These are phyloP conservation scores for Cyphomyrmex costatus DNA, from an alignment of 1,140 invertebrate species.

Conservation along the genomic window DNA sequence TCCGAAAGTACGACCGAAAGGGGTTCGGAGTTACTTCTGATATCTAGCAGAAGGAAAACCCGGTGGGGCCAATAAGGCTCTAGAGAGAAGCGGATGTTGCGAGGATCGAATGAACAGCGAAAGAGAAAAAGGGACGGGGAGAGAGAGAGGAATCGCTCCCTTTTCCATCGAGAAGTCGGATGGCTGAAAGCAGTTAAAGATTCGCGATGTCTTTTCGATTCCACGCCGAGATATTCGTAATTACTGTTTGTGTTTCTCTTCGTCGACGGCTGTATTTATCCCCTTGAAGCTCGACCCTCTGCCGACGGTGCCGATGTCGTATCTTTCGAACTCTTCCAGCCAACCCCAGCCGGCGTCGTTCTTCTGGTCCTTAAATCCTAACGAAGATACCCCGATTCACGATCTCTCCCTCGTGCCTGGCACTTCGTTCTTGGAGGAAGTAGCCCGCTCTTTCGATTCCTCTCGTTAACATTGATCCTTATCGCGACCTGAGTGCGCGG, in stretches of 20 bases:
- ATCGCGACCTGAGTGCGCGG: conserved; percentile 63
- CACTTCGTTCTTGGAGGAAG: conserved; percentile 25
- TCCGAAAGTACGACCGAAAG: conserved; percentile 85
- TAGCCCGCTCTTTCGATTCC: conserved; percentile 57
- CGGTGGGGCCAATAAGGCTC: conserved; percentile 69
- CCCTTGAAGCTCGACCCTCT: conserved; percentile 62
- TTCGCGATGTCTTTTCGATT: conserved; percentile 87
- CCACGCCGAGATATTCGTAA: conserved; percentile 86
- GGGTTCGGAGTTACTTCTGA: conserved; percentile 74
- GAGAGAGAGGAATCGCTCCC: conserved; percentile 64
- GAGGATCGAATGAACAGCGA: conserved; percentile 29
- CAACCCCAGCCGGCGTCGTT: conserved; percentile 55
- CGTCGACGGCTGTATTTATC: conserved; percentile 78
- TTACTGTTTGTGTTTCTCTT: conserved; percentile 87
- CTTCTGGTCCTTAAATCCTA: conserved; percentile 69
- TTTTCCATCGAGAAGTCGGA: conserved; percentile 64
- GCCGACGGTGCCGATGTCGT: conserved; percentile 68
- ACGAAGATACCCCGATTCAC: conserved; percentile 63
- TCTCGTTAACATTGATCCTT: conserved; percentile 68
- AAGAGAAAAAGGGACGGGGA: conserved; percentile 47
- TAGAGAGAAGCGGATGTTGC: conserved; percentile 41
- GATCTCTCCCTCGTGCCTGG: conserved; percentile 66
- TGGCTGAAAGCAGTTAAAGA: conserved; percentile 85
- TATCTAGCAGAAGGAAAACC: conserved; percentile 73
- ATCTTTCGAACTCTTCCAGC: conserved; percentile 79